A percentile compares a stretch with the other conserved stretches of the same genome.
phyloP scores from a whole-genome alignment of 2,888 invertebrate genomes.

The Poecilus cupreus region DNA sequence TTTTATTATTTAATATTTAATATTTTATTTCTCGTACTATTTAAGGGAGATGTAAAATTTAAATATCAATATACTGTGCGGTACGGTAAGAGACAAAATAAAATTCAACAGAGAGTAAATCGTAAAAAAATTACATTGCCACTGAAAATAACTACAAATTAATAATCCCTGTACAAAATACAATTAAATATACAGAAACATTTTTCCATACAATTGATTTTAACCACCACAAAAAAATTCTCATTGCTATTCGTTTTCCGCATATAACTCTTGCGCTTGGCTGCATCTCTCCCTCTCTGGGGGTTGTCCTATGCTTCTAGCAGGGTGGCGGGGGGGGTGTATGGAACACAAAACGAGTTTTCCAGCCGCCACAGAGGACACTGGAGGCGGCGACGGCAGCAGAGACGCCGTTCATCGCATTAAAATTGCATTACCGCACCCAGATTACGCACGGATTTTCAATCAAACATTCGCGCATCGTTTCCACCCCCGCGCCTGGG shows the following conservation, averaged over 20 bases:
- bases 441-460: conserved; percentile 12
- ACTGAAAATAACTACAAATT: too few relatives aligned
- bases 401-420: conserved; percentile 6
- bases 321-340: background rate
- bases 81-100: too few relatives aligned
- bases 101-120: too few relatives aligned
- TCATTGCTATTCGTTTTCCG: conserved; percentile 12
- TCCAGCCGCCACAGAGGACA: background rate
- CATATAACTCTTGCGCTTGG: background rate
- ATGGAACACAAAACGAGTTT: conserved; percentile 16
- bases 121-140: too few relatives aligned
- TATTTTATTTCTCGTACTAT: too few relatives aligned
- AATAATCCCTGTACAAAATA: background rate
- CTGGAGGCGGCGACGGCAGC: background rate
- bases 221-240: conserved; percentile 1
- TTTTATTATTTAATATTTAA: too few relatives aligned
- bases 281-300: background rate
- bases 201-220: conserved; percentile 25
- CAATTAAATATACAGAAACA: conserved; percentile 9
- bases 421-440: conserved; percentile 6
- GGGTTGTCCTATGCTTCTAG: background rate
- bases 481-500: background rate
- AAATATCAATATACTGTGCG: too few relatives aligned
- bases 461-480: background rate
- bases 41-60: too few relatives aligned